Base-by-base conservation (phyloP, 2,888 invertebrate genomes). In the Cephalotes varians region DNA sequence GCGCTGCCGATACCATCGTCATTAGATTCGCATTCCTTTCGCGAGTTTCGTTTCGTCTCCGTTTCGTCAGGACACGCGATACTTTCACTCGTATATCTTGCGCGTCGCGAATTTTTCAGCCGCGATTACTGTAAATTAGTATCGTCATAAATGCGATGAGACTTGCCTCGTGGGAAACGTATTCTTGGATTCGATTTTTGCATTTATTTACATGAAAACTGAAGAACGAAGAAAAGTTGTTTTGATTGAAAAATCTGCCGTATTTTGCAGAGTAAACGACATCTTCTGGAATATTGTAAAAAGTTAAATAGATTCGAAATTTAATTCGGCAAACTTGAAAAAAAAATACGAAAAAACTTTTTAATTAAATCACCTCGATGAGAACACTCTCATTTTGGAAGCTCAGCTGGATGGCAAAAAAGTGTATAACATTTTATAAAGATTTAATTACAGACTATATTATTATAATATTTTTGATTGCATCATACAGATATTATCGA, bases 41-140 rank as follows among this genome's bases (percentile, higher is more conserved):
- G 69, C 31, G 51, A 40, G 15, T 18, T 3, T 34, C n/a, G n/a
- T n/a, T n/a, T n/a, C n/a, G n/a, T n/a, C n/a, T 64, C 4, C 49
- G 44, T 56, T 72, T 72, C 72, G 40, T 72, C 56, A 31, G 49
- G 34, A 18, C 58, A 40, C 21, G 60, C 34, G 10, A 71, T 44
- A 79, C 77, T 79, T 79, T 79, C 77, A 79, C 77, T 51, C 71
- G 77, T 56, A 54, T 31, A 37, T 54, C 10, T 37, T 15, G 47
- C 51, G 7, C 15, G n/a, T n/a, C 54, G 34, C 21, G 18, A 44
- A 71, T 44, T 79, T 79, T 79, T 79, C 44, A 56, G 15, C 34
- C 28, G 72, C 44, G n/a, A 72, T 72, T 71, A 56, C 40, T 1
- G 44, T 1, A 34, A 56, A 58, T 44, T 56, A 44, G 25, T 9